Evolutionary conservation across 2,888 invertebrate species (phyloP).

Genomic region (Zaprionus obscuricornis): DNA sequence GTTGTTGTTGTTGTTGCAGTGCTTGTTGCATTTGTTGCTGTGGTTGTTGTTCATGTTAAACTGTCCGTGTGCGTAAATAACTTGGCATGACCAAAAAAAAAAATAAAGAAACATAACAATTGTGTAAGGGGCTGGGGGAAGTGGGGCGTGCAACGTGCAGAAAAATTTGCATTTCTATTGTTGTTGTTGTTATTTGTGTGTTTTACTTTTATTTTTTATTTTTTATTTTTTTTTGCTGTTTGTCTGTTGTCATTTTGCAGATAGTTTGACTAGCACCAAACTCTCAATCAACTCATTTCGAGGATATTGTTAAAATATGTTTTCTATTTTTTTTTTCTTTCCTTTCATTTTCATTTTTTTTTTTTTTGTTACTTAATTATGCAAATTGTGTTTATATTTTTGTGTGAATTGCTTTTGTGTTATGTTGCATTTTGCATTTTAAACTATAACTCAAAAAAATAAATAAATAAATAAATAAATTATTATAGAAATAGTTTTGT

Average conservation of each 20-base stretch:
- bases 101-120: conserved; percentile 39
- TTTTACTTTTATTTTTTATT: too few relatives aligned
- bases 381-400: conserved; percentile 40
- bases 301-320: conserved; percentile 53
- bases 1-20: conserved; percentile 34
- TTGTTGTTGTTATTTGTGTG: conserved; percentile 18
- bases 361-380: conserved; percentile 51
- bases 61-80: conserved; percentile 76
- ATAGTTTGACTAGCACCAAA: conserved; percentile 83
- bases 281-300: conserved; percentile 70
- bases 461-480: conserved; percentile 67
- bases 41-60: conserved; percentile 60
- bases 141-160: conserved; percentile 36
- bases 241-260: conserved; percentile 61
- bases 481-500: conserved; percentile 50
- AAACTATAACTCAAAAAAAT: conserved; percentile 54
- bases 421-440: conserved; percentile 24
- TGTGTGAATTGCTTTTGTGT: conserved; percentile 10
- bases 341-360: conserved; percentile 14
- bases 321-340: conserved; percentile 13
- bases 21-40: conserved; percentile 40
- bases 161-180: conserved; percentile 29
- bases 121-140: conserved; percentile 22
- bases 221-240: conserved; percentile 2
- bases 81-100: conserved; percentile 23